Percentiles rank a stretch among this genome's conserved stretches.
Evolutionary conservation across 2,113 vertebrate genomes (phyloP).

Genomic region (Hymenochirus boettgeri): DNA sequence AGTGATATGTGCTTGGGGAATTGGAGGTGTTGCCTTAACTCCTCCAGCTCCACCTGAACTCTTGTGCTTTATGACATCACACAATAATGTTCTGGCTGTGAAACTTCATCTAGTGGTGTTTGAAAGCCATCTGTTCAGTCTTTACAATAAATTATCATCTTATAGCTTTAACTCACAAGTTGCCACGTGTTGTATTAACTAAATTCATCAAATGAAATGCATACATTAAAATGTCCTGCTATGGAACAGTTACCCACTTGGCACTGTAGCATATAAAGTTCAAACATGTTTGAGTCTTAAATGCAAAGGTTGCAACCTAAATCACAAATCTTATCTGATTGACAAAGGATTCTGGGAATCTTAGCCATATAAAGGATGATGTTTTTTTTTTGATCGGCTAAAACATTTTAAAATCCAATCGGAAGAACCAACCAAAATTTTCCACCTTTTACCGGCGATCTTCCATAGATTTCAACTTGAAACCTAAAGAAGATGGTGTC

Average conservation of each 20-base stretch:
- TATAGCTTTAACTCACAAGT: constrained; percentile 8
- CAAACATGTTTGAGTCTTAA: too few relatives aligned
- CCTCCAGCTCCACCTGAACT: constrained; percentile 29
- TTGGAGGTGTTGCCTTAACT: constrained; percentile 7
- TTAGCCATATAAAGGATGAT: too few relatives aligned
- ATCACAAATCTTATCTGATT: not conserved
- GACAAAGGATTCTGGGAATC: not conserved
- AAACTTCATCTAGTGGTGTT: not conserved
- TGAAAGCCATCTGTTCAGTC: constrained; percentile 15
- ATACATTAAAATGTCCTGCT: constrained; percentile 5
- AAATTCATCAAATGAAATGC: not conserved
- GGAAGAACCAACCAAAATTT: too few relatives aligned
- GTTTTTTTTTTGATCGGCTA: too few relatives aligned
- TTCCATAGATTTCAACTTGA: too few relatives aligned
- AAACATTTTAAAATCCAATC: too few relatives aligned
- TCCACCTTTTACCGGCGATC: too few relatives aligned
- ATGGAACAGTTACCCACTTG: too few relatives aligned
- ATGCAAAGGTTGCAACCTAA: too few relatives aligned
- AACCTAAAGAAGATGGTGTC: too few relatives aligned
- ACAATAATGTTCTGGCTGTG: constrained; percentile 5
- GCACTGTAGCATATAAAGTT: too few relatives aligned
- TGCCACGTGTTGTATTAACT: constrained; percentile 19
- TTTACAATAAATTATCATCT: constrained; percentile 12
- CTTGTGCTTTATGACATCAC: constrained; percentile 37
- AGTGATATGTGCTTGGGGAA: constrained; percentile 8